Percentiles rank a stretch among this genome's conserved stretches.
Evolutionary conservation across 1,140 invertebrate genomes (phyloP).

Genomic region (Temnothorax nylanderi): DNA sequence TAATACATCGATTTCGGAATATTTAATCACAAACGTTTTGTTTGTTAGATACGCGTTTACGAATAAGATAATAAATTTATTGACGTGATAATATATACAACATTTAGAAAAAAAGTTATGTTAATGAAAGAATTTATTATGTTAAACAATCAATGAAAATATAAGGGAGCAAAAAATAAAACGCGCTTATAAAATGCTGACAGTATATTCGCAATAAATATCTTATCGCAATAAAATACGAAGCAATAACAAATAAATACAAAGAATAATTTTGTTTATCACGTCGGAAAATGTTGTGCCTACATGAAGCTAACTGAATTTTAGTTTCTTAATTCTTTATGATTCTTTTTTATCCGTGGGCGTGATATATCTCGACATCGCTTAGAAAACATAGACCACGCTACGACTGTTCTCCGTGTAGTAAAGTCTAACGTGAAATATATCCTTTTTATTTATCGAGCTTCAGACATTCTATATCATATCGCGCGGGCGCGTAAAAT

Average conservation of each 20-base stretch:
- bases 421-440: constrained; percentile 50
- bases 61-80: neutral
- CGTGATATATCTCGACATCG: constrained; percentile 46
- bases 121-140: neutral
- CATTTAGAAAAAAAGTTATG: neutral
- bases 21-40: neutral
- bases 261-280: neutral
- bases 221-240: neutral
- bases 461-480: constrained; percentile 38
- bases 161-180: neutral
- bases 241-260: neutral
- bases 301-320: neutral
- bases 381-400: constrained; percentile 26
- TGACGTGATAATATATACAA: neutral
- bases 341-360: neutral
- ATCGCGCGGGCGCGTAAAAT: constrained; percentile 23
- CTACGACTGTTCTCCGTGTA: constrained; percentile 33
- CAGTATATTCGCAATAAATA: neutral
- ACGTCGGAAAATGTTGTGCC: neutral
- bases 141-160: neutral
- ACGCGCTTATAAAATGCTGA: no score
- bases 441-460: constrained; percentile 40
- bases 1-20: constrained; percentile 7
- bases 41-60: neutral
- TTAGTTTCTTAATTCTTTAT: constrained; percentile 18